Evolutionary conservation across 2,797 vertebrate genomes (phyloP).

Genomic region (Fundulus diaphanus): DNA sequence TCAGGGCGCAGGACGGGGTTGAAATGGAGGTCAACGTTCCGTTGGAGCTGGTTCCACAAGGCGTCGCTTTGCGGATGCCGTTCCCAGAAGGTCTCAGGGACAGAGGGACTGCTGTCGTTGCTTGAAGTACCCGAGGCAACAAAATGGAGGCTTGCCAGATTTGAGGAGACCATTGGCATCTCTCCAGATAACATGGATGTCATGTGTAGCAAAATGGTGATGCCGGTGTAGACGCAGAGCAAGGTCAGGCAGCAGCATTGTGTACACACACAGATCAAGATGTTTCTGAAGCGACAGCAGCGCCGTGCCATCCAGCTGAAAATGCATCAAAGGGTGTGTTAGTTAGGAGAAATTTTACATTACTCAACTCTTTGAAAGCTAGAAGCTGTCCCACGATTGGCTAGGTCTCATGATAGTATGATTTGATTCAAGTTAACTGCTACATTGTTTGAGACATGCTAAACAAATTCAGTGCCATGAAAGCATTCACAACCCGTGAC

Average conservation of each 20-base stretch:
- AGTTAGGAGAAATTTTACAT: neutral
- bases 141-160: conserved; percentile 29
- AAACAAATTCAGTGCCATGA: neutral
- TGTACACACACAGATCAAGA: conserved; percentile 62
- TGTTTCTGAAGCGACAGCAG: conserved; percentile 34
- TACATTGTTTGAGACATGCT: neutral
- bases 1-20: conserved; percentile 68
- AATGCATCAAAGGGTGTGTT: conserved; percentile 14
- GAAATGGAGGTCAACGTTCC: conserved; percentile 51
- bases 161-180: rapidly evolving
- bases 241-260: conserved; percentile 57
- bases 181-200: rapidly evolving
- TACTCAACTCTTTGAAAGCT: neutral
- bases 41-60: conserved; percentile 79
- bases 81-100: conserved; percentile 73
- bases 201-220: conserved; percentile 31
- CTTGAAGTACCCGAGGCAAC: conserved; percentile 38
- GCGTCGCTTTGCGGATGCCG: neutral
- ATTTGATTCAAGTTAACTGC: neutral
- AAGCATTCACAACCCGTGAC: neutral
- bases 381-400: neutral
- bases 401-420: neutral
- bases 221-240: conserved; percentile 27
- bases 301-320: conserved; percentile 69
- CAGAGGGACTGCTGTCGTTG: neutral